A percentile compares a stretch with the other conserved stretches of the same genome.
Evolutionary conservation across 2,797 vertebrate genomes (phyloP).

Genomic region (Orientallactaga sibirica): DNA sequence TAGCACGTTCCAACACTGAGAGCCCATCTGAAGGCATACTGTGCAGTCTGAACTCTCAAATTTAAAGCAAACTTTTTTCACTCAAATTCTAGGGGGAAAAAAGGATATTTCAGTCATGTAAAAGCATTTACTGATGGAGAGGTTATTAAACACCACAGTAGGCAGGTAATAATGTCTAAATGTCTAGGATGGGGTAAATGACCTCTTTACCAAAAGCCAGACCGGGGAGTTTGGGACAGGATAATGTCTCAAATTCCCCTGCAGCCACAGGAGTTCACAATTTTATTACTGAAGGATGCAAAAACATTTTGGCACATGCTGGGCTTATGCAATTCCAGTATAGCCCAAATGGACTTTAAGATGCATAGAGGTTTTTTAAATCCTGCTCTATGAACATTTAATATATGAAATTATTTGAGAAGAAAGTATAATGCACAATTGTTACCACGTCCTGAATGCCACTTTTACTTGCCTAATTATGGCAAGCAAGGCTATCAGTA

Average conservation of each 20-base stretch:
- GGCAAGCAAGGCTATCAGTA: slow-evolving; percentile 82
- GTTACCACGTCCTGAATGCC: slow-evolving; percentile 80
- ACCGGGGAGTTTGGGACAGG: slow-evolving; percentile 58
- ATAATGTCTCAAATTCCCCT: slow-evolving; percentile 75
- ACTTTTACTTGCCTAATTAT: slow-evolving; percentile 87
- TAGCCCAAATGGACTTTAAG: slow-evolving; percentile 83
- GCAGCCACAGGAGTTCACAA: slow-evolving; percentile 70
- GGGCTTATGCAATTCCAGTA: slow-evolving; percentile 80
- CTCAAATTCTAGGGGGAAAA: neutral
- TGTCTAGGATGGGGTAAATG: slow-evolving; percentile 69
- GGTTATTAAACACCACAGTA: slow-evolving; percentile 71
- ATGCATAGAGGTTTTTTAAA: slow-evolving; percentile 76
- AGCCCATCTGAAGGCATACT: neutral
- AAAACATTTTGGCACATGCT: slow-evolving; percentile 79
- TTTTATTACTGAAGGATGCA: slow-evolving; percentile 80
- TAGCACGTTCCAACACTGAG: neutral
- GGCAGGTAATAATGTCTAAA: slow-evolving; percentile 71
- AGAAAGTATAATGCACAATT: slow-evolving; percentile 86
- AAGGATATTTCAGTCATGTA: slow-evolving; percentile 44
- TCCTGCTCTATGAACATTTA: slow-evolving; percentile 75
- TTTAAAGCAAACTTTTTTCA: neutral
- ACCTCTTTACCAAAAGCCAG: slow-evolving; percentile 63
- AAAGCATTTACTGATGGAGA: slow-evolving; percentile 70
- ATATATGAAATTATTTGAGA: slow-evolving; percentile 87
- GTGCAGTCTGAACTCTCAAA: neutral